phyloP scores from a whole-genome alignment of 2,888 invertebrate genomes.

The Polietes domitor region DNA sequence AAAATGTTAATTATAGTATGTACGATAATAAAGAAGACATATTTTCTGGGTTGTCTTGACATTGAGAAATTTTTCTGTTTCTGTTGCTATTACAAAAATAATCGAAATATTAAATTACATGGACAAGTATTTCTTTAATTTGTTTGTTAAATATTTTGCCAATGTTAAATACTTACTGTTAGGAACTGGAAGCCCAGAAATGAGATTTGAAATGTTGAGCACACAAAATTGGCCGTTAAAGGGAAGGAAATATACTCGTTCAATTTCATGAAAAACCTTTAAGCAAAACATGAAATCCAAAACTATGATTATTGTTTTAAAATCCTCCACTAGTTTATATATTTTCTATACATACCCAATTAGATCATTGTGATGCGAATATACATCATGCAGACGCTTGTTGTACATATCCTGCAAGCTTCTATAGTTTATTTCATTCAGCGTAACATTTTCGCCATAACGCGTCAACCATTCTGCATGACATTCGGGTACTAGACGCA shows the following conservation, averaged over 20 bases:
- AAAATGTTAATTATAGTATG: no score
- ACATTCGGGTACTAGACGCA: conserved; percentile 53
- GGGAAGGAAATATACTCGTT: conserved; percentile 47
- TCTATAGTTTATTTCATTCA: background rate
- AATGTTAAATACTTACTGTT: conserved; percentile 33
- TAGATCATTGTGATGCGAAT: conserved; percentile 41
- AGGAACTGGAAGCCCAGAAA: conserved; percentile 55
- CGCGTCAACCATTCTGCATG: conserved; percentile 48
- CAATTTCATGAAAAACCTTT: conserved; percentile 43
- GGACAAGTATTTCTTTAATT: no score
- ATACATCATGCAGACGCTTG: conserved; percentile 48
- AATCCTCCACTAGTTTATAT: no score
- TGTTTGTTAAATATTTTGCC: no score
- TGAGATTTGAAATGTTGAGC: conserved; percentile 57
- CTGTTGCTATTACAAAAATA: no score
- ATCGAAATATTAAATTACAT: no score
- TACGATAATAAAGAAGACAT: no score
- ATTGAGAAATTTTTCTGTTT: no score
- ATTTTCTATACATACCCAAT: conserved; percentile 35
- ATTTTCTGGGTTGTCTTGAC: no score
- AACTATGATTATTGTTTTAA: background rate
- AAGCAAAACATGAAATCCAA: background rate
- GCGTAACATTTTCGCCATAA: background rate
- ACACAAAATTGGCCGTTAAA: conserved; percentile 39
- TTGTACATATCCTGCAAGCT: conserved; percentile 47